phyloP scores from a whole-genome alignment of 2,888 invertebrate genomes.

The Cyrtodaria siliqua region DNA sequence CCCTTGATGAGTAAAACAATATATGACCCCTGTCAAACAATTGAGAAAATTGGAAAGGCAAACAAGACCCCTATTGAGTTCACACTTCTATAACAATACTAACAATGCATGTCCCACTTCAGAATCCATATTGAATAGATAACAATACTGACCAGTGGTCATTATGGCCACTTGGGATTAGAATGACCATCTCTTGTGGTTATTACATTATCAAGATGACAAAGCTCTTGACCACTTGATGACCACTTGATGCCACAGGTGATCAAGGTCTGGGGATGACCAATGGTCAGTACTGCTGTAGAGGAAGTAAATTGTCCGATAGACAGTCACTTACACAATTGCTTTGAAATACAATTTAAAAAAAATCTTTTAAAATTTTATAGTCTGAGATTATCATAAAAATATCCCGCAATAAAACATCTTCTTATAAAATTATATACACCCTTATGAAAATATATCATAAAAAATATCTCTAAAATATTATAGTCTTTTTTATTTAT shows the following conservation, averaged over 20 bases:
- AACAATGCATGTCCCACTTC: constrained; percentile 34
- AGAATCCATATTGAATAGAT: background rate
- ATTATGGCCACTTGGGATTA: constrained; percentile 19
- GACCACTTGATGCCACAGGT: constrained; percentile 9
- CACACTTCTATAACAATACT: constrained; percentile 48
- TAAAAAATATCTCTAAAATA: too few relatives aligned
- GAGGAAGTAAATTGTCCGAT: too few relatives aligned
- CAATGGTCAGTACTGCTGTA: background rate
- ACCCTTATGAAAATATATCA: too few relatives aligned
- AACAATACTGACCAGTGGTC: constrained; percentile 34
- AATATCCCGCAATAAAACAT: too few relatives aligned
- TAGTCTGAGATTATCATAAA: too few relatives aligned
- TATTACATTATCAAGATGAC: constrained; percentile 13
- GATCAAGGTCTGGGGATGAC: background rate
- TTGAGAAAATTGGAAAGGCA: constrained; percentile 11
- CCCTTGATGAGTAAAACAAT: background rate
- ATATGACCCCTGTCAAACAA: constrained; percentile 5
- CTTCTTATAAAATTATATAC: too few relatives aligned
- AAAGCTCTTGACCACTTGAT: constrained; percentile 16
- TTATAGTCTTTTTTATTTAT: too few relatives aligned
- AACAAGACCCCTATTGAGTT: constrained; percentile 15
- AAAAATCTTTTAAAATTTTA: too few relatives aligned
- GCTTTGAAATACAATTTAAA: too few relatives aligned
- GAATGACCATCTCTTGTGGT: constrained; percentile 3
- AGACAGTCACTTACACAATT: too few relatives aligned